These are phyloP conservation scores for Spicauda simplicius DNA, from an alignment of 2,888 invertebrate species.

Conservation along the genomic window DNA sequence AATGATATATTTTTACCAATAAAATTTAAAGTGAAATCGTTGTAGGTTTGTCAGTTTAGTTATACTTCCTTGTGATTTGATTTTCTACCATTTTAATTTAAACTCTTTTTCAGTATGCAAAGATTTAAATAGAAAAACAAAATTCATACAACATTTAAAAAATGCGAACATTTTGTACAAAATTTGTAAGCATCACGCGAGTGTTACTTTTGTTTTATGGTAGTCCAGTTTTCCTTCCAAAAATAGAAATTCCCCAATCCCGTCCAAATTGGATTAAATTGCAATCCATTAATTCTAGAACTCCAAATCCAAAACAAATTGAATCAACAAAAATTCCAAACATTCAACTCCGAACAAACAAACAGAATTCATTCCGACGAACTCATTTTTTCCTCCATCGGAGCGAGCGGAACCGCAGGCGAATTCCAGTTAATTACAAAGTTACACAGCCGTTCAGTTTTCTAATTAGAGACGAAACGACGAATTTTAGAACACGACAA, in stretches of 20 bases:
- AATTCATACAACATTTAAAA: too few relatives aligned
- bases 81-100: too few relatives aligned
- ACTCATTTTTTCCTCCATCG: slow-evolving; percentile 34
- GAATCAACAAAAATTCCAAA: slow-evolving; percentile 11
- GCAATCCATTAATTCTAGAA: background rate
- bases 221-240: background rate
- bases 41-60: too few relatives aligned
- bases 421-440: slow-evolving; percentile 46
- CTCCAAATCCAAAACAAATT: slow-evolving; percentile 4
- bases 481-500: slow-evolving; percentile 37
- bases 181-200: too few relatives aligned
- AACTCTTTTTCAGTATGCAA: too few relatives aligned
- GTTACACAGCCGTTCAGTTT: slow-evolving; percentile 44
- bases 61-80: too few relatives aligned
- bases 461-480: slow-evolving; percentile 43
- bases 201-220: background rate
- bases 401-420: slow-evolving; percentile 39
- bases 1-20: too few relatives aligned
- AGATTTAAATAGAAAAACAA: too few relatives aligned
- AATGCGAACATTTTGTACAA: too few relatives aligned
- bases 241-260: background rate
- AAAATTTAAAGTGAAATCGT: too few relatives aligned
- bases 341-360: slow-evolving; percentile 11
- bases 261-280: background rate
- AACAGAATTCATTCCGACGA: background rate